Base-by-base conservation (phyloP, 2,888 invertebrate species). In the Mythimna ferrago region DNA sequence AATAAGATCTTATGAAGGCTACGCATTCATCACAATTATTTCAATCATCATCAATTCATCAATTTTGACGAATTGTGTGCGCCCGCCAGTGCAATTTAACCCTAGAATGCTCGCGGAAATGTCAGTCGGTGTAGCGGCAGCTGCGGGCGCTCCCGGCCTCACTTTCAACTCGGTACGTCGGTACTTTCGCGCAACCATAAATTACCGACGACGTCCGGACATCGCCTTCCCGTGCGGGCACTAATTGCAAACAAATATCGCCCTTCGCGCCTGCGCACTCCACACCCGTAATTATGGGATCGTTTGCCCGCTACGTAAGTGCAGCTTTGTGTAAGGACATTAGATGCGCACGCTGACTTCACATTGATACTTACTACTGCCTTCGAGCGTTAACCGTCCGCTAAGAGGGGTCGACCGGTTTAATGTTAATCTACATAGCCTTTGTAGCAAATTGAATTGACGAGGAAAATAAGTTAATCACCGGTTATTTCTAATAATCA, bases 191-290 rank as follows among this genome's bases (percentile, higher is more conserved):
- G 88, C 87, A 93, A 91, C 92, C 90, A 92, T 94, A 92, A 91
- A 93, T 94, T 94, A 94, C 89, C 72, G 75, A 87, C 83, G 88
- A 88, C 89, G 90, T 86, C 86, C 90, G 88, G 91, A 90, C 91
- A 89, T 85, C 88, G 90, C 88, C 89, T 92, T 92, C 90, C 92
- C 91, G 91, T 92, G 90, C 92, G 91, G 89, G 92, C 88, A 87
- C 90, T 93, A 94, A 93, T 94, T 93, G 93, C 93, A 88, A 90
- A 91, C 94, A 94, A 94, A 94, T 93, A 93, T 92, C 91, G 89
- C 92, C 93, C 93, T 92, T 92, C 89, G 90, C 91, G 90, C 92
- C 89, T 89, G 87, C 89, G 84, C 67, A 84, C 87, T 80, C 82
- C 73, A 85, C 87, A 89, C 89, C 89, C 78, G 88, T 89, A 92